Percentiles rank a stretch among this genome's conserved stretches.
These are phyloP conservation scores for Coryphaenoides rupestris DNA, from an alignment of 2,113 vertebrate genomes.

Conservation along the genomic window DNA sequence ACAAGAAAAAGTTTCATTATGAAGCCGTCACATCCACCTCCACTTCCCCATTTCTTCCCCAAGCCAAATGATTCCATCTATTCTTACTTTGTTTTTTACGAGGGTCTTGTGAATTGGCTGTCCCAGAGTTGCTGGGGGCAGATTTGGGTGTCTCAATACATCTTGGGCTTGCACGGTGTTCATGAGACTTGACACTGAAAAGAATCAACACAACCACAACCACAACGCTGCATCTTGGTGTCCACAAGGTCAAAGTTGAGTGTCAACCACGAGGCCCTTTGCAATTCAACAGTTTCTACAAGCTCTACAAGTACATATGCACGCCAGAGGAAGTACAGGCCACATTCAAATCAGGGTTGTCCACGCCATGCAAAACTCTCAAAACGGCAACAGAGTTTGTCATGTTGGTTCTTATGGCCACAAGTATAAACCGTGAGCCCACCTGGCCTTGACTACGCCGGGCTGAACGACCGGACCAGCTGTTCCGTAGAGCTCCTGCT, in stretches of 20 bases:
- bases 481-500: constrained; percentile 76
- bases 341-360: no score
- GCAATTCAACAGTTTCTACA: no score
- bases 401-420: not conserved
- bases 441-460: constrained; percentile 69
- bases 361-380: no score
- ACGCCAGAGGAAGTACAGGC: not conserved
- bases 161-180: constrained; percentile 46
- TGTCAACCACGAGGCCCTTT: no score
- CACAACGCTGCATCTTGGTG: no score
- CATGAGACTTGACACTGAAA: constrained; percentile 53
- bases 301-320: not conserved
- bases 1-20: no score
- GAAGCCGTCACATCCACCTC: no score
- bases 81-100: constrained; percentile 80
- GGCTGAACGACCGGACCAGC: constrained; percentile 55
- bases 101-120: constrained; percentile 57
- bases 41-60: no score
- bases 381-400: not conserved
- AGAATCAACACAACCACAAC: constrained; percentile 11
- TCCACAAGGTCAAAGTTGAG: no score
- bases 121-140: constrained; percentile 32
- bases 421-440: no score
- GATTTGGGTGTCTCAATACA: constrained; percentile 49
- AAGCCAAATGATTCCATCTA: not conserved